Evolutionary conservation across 1,140 invertebrate genomes (phyloP), one percentile per base, ranked within the genome.

Genomic region (Amyelois transitella): DNA sequence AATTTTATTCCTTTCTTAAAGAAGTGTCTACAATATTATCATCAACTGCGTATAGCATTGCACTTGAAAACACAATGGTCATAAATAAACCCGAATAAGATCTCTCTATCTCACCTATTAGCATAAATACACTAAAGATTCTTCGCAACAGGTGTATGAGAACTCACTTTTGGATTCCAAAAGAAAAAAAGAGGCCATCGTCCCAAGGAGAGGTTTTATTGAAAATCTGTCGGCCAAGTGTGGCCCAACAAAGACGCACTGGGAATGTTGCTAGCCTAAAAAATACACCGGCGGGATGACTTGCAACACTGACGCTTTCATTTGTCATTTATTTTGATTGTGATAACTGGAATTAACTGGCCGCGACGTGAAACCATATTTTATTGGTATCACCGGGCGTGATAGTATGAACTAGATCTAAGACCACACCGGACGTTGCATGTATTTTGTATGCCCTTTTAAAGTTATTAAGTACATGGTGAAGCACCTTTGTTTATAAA

Each of bases 311-410:
- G 62, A 59, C 70, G 73, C 81, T 87, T 86, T 81, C 87, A 88
- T 88, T 85, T 88, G 86, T 89, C 85, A 88, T 89, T 87, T 87
- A 88, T 87, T 86, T 86, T 84, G 85, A 85, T 88, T 89, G 83
- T 87, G 77, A 77, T 85, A 84, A 86, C 76, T 85, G 72, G 45
- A 48, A 21, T 48, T 21, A 38, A 14, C 8, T 38, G 12, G 73
- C 69, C 74, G 72, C 72, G 83, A 84, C 81, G 80, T 80, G 76
- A 69, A 75, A 77, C 81, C 72, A 81, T 86, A 77, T 86, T 77
- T 79, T 73, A 84, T 77, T 81, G 73, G 71, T 64, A 64, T 72
- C 97, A 62, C 60, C 62, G 58, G 60, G 53, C 57, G 60, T n/a
- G n/a, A n/a, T n/a, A n/a, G n/a, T n/a, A n/a, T n/a, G n/a, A n/a